phyloP scores from a whole-genome alignment of 1,140 invertebrate genomes.

The Diorhabda sublineata region DNA sequence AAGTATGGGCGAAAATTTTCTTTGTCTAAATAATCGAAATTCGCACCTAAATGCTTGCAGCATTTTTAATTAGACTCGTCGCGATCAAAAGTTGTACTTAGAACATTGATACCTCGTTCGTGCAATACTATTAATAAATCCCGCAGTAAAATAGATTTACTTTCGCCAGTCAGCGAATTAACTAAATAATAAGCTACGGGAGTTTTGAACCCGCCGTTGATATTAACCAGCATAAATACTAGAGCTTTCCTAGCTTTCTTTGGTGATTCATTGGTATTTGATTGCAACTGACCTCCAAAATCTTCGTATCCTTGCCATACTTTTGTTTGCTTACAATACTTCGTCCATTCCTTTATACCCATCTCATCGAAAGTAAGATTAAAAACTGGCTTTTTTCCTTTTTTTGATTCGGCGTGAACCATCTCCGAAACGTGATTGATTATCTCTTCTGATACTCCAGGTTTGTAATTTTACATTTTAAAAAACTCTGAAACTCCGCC shows the following conservation, averaged over 20 bases:
- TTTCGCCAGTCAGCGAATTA: not conserved
- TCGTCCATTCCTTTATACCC: not conserved
- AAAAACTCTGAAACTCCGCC: too few relatives aligned
- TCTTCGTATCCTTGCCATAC: not conserved
- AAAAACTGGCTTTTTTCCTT: not conserved
- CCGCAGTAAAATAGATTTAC: too few relatives aligned
- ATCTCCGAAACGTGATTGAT: too few relatives aligned
- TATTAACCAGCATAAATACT: not conserved
- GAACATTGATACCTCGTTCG: too few relatives aligned
- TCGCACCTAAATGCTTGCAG: constrained; percentile 21
- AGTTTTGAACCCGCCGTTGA: not conserved
- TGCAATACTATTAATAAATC: too few relatives aligned
- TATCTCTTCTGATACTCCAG: too few relatives aligned
- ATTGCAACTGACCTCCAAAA: not conserved
- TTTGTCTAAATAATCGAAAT: constrained; percentile 20
- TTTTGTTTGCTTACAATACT: not conserved
- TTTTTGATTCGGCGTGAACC: not conserved
- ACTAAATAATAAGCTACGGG: not conserved
- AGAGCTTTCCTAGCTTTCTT: not conserved
- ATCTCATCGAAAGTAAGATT: not conserved
- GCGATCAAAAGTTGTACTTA: not conserved
- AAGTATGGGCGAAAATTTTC: constrained; percentile 23
- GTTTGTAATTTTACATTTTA: too few relatives aligned
- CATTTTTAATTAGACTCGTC: constrained; percentile 9
- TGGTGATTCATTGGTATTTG: not conserved